Base-by-base conservation (phyloP, 2,797 vertebrate species). In the Anableps anableps region DNA sequence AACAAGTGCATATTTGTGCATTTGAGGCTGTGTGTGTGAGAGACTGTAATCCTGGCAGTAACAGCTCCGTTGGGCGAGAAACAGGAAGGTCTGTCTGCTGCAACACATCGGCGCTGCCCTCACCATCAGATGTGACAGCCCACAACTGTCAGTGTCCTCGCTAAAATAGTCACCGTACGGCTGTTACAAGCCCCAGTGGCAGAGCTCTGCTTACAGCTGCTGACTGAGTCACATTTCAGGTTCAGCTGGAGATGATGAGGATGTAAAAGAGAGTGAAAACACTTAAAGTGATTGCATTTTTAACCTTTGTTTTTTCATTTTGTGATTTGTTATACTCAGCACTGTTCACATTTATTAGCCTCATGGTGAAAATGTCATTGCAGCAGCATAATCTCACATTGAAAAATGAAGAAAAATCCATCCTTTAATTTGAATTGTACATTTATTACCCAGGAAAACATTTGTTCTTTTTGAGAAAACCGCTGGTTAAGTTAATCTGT, bases 121-220 rank as follows among this genome's bases (percentile, higher is more conserved):
- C 51, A 16, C 82, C 92, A 93, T 95, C 87, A 92, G 91, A 90
- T 91, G 90, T 94, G 94, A 95, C 94, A 95, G 90, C 86, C 6
- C 94, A 91, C 91, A 92, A 92, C 86, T 86, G 78, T 93, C 87
- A 82, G 84, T 85, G 91, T 89, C 89, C 86, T 83, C 68, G 83
- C 92, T 93, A 91, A 95, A 95, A 95, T 92, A 94, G 94, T 90
- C 91, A 85, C 91, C 91, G 88, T 91, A 92, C 84, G 89, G 92
- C 90, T 81, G 76, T 88, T 91, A 91, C 87, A 85, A 87, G 91
- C 86, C 80, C 76, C 75, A 75, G 86, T 88, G 89, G 93, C 88
- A 83, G 88, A 88, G 93, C 88, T 94, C 88, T 77, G 82, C 91
- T 93, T 93, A 92, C 89, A 88, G 76, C 19, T 60, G 78, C 89